Conservation (phyloP, 2,888 invertebrate genomes). For the Ectobius pallidus region DNA sequence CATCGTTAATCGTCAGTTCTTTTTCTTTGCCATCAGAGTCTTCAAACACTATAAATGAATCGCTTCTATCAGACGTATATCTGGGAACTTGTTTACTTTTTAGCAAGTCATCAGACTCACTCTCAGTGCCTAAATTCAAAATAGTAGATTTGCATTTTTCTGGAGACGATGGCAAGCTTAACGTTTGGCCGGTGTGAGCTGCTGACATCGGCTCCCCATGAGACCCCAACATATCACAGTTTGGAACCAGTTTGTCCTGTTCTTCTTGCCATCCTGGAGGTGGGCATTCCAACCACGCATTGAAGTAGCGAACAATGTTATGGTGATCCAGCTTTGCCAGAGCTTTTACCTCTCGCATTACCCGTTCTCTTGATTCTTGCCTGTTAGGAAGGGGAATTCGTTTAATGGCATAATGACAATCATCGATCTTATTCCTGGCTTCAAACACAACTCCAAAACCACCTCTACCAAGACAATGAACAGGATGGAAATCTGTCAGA, state of each 20-base stretch:
- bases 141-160: background rate
- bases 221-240: constrained; percentile 50
- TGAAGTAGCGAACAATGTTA: constrained; percentile 94
- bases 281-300: constrained; percentile 94
- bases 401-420: constrained; percentile 94
- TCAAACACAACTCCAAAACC: constrained; percentile 98
- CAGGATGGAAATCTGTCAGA: constrained; percentile 79
- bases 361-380: constrained; percentile 80
- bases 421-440: constrained; percentile 91
- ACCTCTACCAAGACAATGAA: constrained; percentile 83
- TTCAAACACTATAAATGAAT: constrained; percentile 61
- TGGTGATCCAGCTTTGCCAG: constrained; percentile 93
- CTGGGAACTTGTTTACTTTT: background rate
- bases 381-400: constrained; percentile 87
- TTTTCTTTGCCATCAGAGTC: constrained; percentile 48
- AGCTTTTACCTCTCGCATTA: constrained; percentile 93
- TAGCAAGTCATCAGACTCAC: background rate
- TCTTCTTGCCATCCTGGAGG: constrained; percentile 87
- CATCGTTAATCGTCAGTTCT: background rate
- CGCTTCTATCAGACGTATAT: constrained; percentile 47
- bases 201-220: background rate
- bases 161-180: too few relatives aligned
- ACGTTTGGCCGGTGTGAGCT: too few relatives aligned
- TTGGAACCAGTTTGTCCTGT: constrained; percentile 70
- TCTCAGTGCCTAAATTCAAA: background rate